Percentiles rank a stretch among this genome's conserved stretches.
Conservation (phyloP, 2,113 vertebrate species). For the Protobothrops flavoviridis region DNA sequence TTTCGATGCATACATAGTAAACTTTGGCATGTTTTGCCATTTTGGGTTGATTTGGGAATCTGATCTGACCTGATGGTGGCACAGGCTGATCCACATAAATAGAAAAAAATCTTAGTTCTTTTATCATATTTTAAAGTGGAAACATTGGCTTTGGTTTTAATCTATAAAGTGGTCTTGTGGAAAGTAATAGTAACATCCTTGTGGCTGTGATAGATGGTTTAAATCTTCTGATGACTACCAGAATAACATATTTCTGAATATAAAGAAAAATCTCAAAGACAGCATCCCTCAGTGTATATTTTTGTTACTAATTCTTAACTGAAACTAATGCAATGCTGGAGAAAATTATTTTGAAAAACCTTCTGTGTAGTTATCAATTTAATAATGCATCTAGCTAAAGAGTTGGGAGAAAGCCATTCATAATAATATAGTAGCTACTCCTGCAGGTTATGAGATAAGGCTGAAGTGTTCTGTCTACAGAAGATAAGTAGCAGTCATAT, state of each 20-base stretch:
- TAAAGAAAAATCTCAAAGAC: not conserved
- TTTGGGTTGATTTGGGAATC: not conserved
- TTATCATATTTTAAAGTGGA: not conserved
- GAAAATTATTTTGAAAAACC: slow-evolving; percentile 26
- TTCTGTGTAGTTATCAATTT: slow-evolving; percentile 6
- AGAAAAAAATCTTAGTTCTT: not conserved
- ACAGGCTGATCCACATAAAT: not conserved
- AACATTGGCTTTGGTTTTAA: not conserved
- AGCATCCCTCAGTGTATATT: not conserved
- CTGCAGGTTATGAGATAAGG: slow-evolving; percentile 24
- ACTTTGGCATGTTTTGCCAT: not conserved
- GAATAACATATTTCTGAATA: not conserved
- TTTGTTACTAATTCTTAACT: slow-evolving; percentile 11
- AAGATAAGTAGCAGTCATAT: slow-evolving; percentile 7
- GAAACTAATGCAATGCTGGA: not conserved
- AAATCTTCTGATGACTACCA: not conserved
- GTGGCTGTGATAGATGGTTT: not conserved
- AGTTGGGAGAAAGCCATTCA: slow-evolving; percentile 28
- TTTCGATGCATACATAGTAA: not conserved
- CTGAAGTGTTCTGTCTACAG: slow-evolving; percentile 4
- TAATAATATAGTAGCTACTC: slow-evolving; percentile 5
- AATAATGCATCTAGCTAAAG: not conserved
- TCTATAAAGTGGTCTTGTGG: not conserved
- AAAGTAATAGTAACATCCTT: not conserved
- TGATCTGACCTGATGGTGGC: not conserved